Conservation (phyloP, 2,888 invertebrate species). For the Aphodius granarius region DNA sequence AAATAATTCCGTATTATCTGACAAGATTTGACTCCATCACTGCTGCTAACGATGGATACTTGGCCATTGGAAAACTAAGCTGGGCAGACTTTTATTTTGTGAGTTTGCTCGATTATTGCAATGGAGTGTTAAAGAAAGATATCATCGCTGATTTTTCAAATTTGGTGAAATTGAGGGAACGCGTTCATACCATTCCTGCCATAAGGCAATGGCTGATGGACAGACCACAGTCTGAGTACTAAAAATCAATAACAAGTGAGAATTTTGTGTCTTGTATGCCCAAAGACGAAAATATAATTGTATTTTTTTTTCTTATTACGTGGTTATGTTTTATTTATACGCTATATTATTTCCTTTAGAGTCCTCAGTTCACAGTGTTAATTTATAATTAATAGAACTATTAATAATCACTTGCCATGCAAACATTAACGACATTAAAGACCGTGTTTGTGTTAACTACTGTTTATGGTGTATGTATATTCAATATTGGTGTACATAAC, state of each 20-base stretch:
- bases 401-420: not conserved
- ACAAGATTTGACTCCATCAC: slow-evolving; percentile 59
- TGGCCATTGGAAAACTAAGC: slow-evolving; percentile 51
- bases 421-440: not conserved
- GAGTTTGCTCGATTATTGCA: slow-evolving; percentile 61
- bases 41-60: slow-evolving; percentile 56
- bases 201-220: slow-evolving; percentile 67
- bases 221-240: slow-evolving; percentile 53
- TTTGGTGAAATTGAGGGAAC: slow-evolving; percentile 58
- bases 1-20: slow-evolving; percentile 60
- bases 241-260: slow-evolving; percentile 20
- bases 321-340: too few species aligned
- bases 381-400: too few species aligned
- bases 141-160: slow-evolving; percentile 61
- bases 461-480: not conserved
- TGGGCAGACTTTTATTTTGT: slow-evolving; percentile 68
- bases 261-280: too few species aligned
- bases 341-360: too few species aligned
- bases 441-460: not conserved
- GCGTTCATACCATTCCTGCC: slow-evolving; percentile 58
- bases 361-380: too few species aligned
- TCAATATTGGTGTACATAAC: not conserved
- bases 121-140: slow-evolving; percentile 59
- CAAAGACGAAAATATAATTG: too few species aligned
- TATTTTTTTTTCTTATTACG: not conserved